phyloP scores from a whole-genome alignment of 2,113 vertebrate genomes.

The Crotalus viridis region DNA sequence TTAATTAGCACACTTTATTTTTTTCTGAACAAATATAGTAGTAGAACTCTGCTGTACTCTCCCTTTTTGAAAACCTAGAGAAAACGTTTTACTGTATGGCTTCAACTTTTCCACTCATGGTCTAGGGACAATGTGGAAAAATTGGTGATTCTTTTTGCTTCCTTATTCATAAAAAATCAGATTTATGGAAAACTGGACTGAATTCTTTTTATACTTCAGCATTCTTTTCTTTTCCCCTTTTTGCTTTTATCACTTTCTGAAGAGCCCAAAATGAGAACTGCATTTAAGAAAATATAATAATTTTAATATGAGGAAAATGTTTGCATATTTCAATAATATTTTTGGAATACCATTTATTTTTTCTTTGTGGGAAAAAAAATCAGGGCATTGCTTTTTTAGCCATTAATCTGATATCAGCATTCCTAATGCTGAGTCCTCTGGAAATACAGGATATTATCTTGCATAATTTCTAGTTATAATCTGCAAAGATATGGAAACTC shows the following conservation, averaged over 20 bases:
- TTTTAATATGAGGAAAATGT: not conserved
- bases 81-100: not conserved
- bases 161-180: no score
- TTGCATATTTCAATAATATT: not conserved
- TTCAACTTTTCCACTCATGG: not conserved
- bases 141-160: not conserved
- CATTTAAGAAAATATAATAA: no score
- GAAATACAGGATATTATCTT: not conserved
- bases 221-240: not conserved
- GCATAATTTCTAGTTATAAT: not conserved
- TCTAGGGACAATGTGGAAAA: not conserved
- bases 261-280: not conserved
- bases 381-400: not conserved
- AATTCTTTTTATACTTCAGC: not conserved
- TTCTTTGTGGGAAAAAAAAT: not conserved
- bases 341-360: not conserved
- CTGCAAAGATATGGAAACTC: not conserved
- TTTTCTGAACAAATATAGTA: not conserved
- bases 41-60: not conserved
- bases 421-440: not conserved
- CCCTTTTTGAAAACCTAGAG: not conserved
- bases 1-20: no score
- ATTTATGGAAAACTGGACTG: not conserved
- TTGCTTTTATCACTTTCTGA: not conserved
- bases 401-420: not conserved